Evolutionary conservation across 2,113 vertebrate genomes (phyloP).

Genomic region (Strix uralensis): DNA sequence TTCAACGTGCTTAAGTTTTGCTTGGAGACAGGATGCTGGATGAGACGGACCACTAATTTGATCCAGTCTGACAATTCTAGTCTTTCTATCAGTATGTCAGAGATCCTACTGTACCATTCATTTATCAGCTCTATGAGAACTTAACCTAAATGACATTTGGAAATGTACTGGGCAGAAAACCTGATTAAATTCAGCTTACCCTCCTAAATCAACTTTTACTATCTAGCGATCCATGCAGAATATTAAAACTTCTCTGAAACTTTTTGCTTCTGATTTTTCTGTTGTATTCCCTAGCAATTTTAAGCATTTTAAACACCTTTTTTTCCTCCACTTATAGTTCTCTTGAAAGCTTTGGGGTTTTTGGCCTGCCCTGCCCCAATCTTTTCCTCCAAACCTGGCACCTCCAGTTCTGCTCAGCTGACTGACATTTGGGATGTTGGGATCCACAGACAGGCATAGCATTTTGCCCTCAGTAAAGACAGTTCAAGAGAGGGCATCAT

Average conservation of each 20-base stretch:
- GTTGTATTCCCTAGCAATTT: background rate
- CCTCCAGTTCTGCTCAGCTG: background rate
- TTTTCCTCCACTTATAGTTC: background rate
- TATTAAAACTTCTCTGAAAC: background rate
- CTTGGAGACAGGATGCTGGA: background rate
- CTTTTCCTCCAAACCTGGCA: background rate
- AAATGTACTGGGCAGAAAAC: background rate
- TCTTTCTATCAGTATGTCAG: background rate
- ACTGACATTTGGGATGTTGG: background rate
- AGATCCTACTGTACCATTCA: background rate
- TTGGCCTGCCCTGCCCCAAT: background rate
- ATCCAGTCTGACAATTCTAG: background rate
- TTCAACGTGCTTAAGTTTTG: background rate
- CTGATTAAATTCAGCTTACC: background rate
- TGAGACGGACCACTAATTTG: background rate
- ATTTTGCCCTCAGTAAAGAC: background rate
- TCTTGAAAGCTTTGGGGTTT: background rate
- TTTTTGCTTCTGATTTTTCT: background rate
- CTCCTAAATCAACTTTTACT: background rate
- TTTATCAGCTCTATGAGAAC: background rate
- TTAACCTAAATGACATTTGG: background rate
- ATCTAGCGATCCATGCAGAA: background rate
- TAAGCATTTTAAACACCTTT: background rate
- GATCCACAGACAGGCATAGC: background rate
- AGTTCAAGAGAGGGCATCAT: background rate